Conservation (phyloP, 1,140 invertebrate species). For the Nomia melanderi region DNA sequence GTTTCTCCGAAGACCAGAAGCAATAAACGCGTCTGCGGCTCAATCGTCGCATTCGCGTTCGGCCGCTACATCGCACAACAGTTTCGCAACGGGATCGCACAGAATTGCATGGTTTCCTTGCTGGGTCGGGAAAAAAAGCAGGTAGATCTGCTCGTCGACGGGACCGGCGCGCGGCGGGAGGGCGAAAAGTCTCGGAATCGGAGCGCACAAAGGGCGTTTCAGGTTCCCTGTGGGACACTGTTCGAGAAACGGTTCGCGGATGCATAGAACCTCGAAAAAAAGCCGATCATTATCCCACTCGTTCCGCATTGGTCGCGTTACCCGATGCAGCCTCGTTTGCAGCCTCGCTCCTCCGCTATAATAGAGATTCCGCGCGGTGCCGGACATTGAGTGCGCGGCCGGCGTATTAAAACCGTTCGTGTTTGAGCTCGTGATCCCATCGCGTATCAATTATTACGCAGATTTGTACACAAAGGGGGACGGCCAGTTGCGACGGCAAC, state of each 20-base stretch:
- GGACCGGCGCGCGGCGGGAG: constrained; percentile 37
- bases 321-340: constrained; percentile 64
- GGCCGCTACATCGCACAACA: neutral
- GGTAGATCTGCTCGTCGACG: constrained; percentile 32
- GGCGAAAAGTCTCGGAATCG: constrained; percentile 56
- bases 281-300: constrained; percentile 66
- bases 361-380: constrained; percentile 59
- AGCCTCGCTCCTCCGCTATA: constrained; percentile 42
- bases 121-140: neutral
- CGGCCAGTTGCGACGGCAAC: constrained; percentile 43
- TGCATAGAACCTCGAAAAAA: constrained; percentile 51
- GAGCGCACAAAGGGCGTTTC: constrained; percentile 61
- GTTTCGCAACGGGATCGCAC: neutral
- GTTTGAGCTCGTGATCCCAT: constrained; percentile 62
- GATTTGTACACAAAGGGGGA: constrained; percentile 61
- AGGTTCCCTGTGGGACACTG: constrained; percentile 62
- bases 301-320: constrained; percentile 65
- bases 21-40: no score
- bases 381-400: constrained; percentile 46
- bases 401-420: constrained; percentile 59
- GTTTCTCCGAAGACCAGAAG: no score
- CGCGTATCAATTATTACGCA: constrained; percentile 62
- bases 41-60: no score
- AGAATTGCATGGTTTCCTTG: constrained; percentile 19
- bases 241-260: constrained; percentile 33